Evolutionary conservation across 2,797 vertebrate species (phyloP), one percentile per base, ranked within the genome.

Genomic region (Mycteria americana): DNA sequence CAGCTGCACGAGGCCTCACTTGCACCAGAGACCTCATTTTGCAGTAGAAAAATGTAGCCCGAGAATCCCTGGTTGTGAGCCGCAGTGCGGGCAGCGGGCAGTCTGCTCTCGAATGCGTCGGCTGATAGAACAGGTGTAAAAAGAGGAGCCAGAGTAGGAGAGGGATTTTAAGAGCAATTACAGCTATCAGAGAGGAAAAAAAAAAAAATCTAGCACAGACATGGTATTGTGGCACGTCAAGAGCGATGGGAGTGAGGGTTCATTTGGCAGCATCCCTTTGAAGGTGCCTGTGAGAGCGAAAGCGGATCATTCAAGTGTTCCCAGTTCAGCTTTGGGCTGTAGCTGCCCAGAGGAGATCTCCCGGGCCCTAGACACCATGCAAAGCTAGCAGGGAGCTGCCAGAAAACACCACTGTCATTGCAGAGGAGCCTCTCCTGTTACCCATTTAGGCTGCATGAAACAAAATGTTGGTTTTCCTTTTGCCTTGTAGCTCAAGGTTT

Each of bases 401-500:
- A 73, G 70, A 54, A 85, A 76, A 31, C 63, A 51, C 74, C 16
- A 4, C 18, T 63, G 51, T 65, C 28, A 9, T 60, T 46, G 37
- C 50, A n/a, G 78, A 87, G 23, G 48, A 68, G 53, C 23, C 13
- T 17, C 17, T 68, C 35, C 68, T 50, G 48, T 45, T 56, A 33
- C 14, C n/a, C 9, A 1, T 50, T 74, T 41, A 45, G 39, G 31
- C 37, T 93, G 85, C n/a, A 45, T 51, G 64, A 80, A 68, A 53
- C 37, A 86, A 89, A 91, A 92, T 35, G n/a, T 57, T 82, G 54
- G 11, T 80, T 92, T 77, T 89, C 70, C 39, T 88, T 79, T 56
- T 37, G 24, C 78, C 56, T 76, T 70, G 43, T 9, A 21, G 48
- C 18, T 91, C 57, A 72, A 74, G 56, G 60, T 64, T 53, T 78